These are phyloP conservation scores for crab-eating macaque (Macaca fascicularis) DNA, from an alignment of 2,113 vertebrate genomes.

Conservation along the genomic window T2T-MFA8v1.1 NC_088378.1:31133501-31134000, in stretches of 20 bases:
- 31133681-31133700: background rate
- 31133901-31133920: background rate
- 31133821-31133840: background rate
- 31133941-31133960: background rate
- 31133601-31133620: background rate
- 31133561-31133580: background rate
- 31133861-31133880: conserved; percentile 6
- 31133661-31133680: background rate
- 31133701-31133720: background rate
- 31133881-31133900: background rate
- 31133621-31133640: background rate
- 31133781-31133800: background rate
- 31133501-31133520: background rate
- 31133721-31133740: background rate
- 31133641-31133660: background rate
- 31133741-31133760: background rate
- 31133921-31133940: background rate
- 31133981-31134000: background rate
- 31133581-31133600: background rate
- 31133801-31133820: background rate
- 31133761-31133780: conserved; percentile 1
- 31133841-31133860: background rate
- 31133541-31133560: background rate
- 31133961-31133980: background rate
- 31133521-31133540: background rate